These are phyloP conservation scores for Leptodactylus fuscus DNA, from an alignment of 2,113 vertebrate genomes.

Conservation along the genomic window DNA sequence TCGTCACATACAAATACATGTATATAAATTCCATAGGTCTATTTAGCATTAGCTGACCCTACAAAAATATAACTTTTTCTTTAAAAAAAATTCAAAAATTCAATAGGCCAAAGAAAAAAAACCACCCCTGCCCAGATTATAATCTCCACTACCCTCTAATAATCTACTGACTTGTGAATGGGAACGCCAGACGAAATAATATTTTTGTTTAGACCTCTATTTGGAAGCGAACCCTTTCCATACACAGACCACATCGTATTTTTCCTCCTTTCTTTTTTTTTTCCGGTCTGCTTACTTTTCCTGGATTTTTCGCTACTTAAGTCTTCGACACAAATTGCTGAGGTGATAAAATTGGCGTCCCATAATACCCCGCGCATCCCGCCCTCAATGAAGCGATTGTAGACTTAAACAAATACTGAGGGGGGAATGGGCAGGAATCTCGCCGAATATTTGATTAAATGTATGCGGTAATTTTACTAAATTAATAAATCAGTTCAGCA, in stretches of 20 bases:
- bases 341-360: conserved; percentile 21
- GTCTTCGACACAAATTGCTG: conserved; percentile 1
- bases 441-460: conserved; percentile 56
- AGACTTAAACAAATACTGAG: conserved; percentile 19
- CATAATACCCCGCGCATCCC: conserved; percentile 43
- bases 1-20: too few species aligned
- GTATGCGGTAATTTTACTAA: conserved; percentile 68
- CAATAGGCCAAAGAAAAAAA: too few species aligned
- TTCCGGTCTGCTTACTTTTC: conserved; percentile 17
- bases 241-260: conserved; percentile 9
- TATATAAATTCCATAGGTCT: too few species aligned
- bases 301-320: conserved; percentile 27
- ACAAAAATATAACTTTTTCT: not conserved
- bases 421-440: conserved; percentile 26
- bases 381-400: conserved; percentile 50
- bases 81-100: not conserved
- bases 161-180: not conserved
- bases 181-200: conserved; percentile 2
- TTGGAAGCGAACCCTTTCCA: not conserved
- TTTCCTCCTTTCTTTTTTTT: not conserved
- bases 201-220: conserved; percentile 18
- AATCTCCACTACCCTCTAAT: not conserved
- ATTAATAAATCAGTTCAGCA: conserved; percentile 89
- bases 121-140: too few species aligned
- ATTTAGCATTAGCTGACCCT: not conserved